These are phyloP conservation scores for Anthoscopus minutus DNA, from an alignment of 2,113 vertebrate genomes.

Conservation along the genomic window DNA sequence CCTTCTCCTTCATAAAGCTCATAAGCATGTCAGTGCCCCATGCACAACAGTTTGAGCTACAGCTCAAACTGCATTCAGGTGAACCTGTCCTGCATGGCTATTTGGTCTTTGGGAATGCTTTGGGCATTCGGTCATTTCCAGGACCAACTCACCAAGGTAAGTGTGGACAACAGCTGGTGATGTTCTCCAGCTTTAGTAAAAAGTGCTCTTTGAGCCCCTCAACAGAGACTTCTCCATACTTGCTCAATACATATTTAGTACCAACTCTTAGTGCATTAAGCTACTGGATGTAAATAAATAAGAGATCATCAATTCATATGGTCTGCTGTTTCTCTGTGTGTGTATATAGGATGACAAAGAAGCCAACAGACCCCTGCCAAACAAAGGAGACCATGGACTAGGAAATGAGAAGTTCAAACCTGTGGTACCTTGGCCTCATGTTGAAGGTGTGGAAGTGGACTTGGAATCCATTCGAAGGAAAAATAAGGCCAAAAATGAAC, in stretches of 20 bases:
- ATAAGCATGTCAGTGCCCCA: too few relatives aligned
- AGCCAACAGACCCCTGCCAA: constrained; percentile 66
- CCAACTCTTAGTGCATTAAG: neutral
- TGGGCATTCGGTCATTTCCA: neutral
- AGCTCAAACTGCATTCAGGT: neutral
- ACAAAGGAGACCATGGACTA: constrained; percentile 72
- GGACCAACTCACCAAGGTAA: neutral
- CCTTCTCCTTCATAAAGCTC: neutral
- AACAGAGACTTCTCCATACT: neutral
- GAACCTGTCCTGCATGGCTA: fast-evolving
- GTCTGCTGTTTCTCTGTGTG: constrained; percentile 36
- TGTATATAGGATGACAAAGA: constrained; percentile 77
- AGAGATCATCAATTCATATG: neutral
- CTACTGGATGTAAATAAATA: neutral
- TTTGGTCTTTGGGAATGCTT: neutral
- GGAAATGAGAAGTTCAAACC: constrained; percentile 86
- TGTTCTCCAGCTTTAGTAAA: neutral
- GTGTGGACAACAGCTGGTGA: neutral
- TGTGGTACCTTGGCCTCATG: constrained; percentile 94
- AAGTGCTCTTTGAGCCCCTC: neutral
- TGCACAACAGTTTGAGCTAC: neutral
- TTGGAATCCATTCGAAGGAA: constrained; percentile 89
- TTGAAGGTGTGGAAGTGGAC: constrained; percentile 96
- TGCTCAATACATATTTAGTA: neutral
- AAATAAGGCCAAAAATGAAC: constrained; percentile 77